A percentile compares a stretch with the other conserved stretches of the same genome.
Conservation (phyloP, 2,113 vertebrate species). For the Ptilorrhoa leucosticta region DNA sequence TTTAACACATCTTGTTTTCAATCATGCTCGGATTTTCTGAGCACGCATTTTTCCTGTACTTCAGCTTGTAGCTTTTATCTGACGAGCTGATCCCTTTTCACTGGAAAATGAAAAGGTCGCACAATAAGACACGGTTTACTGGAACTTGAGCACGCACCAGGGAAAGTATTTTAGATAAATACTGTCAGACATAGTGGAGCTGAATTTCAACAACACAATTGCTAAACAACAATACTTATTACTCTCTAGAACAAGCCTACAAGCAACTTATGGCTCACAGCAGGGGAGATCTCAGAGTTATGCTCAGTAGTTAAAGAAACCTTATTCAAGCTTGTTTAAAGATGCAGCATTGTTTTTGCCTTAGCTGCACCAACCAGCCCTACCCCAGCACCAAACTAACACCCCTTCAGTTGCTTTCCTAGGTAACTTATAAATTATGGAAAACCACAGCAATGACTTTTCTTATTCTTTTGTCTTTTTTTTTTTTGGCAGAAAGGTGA, state of each 20-base stretch:
- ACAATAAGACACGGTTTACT: slow-evolving; percentile 88
- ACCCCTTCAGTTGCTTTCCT: background rate
- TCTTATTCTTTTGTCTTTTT: background rate
- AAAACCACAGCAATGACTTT: background rate
- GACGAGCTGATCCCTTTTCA: slow-evolving; percentile 85
- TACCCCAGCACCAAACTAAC: background rate
- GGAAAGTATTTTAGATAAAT: slow-evolving; percentile 88
- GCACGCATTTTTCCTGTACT: slow-evolving; percentile 85
- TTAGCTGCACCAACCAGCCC: background rate
- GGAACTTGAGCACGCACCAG: slow-evolving; percentile 82
- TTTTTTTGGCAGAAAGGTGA: background rate
- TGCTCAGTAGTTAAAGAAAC: slow-evolving; percentile 42
- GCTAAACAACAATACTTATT: slow-evolving; percentile 85
- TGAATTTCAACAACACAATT: slow-evolving; percentile 84
- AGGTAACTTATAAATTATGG: background rate
- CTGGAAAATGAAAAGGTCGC: slow-evolving; percentile 87
- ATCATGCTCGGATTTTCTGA: slow-evolving; percentile 87
- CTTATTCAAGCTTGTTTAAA: slow-evolving; percentile 36
- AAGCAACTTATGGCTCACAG: slow-evolving; percentile 71
- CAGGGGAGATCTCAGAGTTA: slow-evolving; percentile 58
- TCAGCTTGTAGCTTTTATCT: slow-evolving; percentile 84
- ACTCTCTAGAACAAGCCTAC: slow-evolving; percentile 75
- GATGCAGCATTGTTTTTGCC: slow-evolving; percentile 28
- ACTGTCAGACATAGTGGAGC: slow-evolving; percentile 84
- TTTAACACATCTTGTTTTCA: slow-evolving; percentile 90